Base-by-base conservation (phyloP, 1,140 invertebrate species). In the Danaus plexippus region DNA sequence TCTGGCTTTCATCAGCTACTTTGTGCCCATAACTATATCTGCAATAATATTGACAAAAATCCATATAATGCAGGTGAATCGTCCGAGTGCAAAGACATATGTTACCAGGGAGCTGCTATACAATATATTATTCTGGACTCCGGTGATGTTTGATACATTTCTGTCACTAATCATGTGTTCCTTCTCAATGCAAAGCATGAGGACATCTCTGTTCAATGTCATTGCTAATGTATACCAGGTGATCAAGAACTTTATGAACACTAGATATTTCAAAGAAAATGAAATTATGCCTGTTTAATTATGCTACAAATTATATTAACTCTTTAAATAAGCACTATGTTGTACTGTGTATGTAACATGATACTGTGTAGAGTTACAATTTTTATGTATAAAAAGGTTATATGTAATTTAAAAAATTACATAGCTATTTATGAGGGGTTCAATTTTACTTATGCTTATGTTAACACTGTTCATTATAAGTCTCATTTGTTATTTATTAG, bases 141-240 rank as follows among this genome's bases (percentile, higher is more conserved):
- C 83, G 0, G 73, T 85, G 2, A 77, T 88, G 72, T 79, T 88
- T 61, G 81, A 88, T 53, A 77, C 77, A 49, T 79, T 83, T 62
- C 47, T 88, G 10, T 81, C 84, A 2, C 54, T 86, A 9, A 69
- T 85, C 54, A 59, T 86, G 18, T 88, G 86, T 67, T 74, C 77
- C 3, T 86, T 80, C 45, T 70, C 77, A n/a, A 77, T 72, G 61
- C 64, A 85, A 61, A 69, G 72, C 9, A 63, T 71, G 32, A 75
- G 71, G 47, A 77, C 74, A 18, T 76, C 76, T 1, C 59, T 85
- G 32, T 77, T 88, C 13, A 80, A 77, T 67, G 67, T 81, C 0
- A 65, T 82, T 48, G 81, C 80, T 11, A 88, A 88, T 74, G 63
- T 88, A 18, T 87, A 86, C 66, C 81, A 88, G 56, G 71, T 72